Evolutionary conservation across 2,797 vertebrate species (phyloP).

Genomic region (Sciurus carolinensis): DNA sequence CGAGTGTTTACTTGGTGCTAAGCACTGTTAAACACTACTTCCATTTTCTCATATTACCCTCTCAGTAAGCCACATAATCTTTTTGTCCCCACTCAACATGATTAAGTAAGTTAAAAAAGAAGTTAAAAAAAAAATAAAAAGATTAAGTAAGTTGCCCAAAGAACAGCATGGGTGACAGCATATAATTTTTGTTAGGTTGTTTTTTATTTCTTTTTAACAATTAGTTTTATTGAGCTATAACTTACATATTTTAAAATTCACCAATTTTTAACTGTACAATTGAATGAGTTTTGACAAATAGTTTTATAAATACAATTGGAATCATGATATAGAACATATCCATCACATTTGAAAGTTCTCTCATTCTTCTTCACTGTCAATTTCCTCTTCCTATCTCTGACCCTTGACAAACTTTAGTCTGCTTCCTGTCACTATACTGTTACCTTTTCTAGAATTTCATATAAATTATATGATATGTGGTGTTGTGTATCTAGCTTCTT

Average conservation of each 20-base stretch:
- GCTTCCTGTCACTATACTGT: background rate
- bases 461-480: too few species aligned
- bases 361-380: background rate
- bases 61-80: background rate
- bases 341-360: background rate
- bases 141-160: background rate
- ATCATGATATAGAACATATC: background rate
- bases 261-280: too few species aligned
- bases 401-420: background rate
- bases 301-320: background rate
- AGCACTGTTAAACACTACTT: background rate
- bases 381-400: background rate
- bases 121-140: too few species aligned
- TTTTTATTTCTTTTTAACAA: background rate
- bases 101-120: background rate
- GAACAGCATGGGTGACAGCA: background rate
- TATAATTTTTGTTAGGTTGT: conserved; percentile 21
- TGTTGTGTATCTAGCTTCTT: too few species aligned
- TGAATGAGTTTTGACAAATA: conserved; percentile 5
- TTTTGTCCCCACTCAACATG: background rate
- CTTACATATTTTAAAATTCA: background rate
- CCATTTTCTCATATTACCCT: conserved; percentile 5
- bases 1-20: background rate
- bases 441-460: conserved; percentile 4
- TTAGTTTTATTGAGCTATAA: background rate